A percentile compares a stretch with the other conserved stretches of the same genome.
phyloP scores from a whole-genome alignment of 1,140 invertebrate genomes.

The Liolophura sinensis region DNA sequence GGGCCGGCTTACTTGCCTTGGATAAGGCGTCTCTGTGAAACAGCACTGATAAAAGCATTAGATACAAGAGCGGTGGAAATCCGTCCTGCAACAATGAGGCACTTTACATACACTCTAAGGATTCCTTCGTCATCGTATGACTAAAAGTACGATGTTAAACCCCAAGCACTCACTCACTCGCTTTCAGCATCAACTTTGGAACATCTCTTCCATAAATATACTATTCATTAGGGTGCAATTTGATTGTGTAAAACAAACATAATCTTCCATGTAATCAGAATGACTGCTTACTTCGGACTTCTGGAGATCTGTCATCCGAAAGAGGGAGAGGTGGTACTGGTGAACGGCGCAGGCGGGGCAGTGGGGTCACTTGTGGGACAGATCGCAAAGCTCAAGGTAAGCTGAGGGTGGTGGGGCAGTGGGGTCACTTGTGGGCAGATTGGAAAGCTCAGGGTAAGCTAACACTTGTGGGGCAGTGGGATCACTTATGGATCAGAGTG shows the following conservation, averaged over 20 bases:
- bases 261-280: conserved; percentile 55
- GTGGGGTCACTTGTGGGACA: conserved; percentile 75
- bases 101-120: background rate
- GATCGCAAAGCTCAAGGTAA: conserved; percentile 59
- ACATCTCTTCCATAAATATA: background rate
- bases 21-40: too few relatives aligned
- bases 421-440: too few relatives aligned
- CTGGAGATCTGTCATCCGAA: conserved; percentile 71
- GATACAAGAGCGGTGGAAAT: too few relatives aligned
- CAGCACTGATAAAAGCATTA: too few relatives aligned
- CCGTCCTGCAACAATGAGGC: background rate
- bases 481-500: too few relatives aligned
- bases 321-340: conserved; percentile 69
- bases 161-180: background rate
- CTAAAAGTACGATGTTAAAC: too few relatives aligned
- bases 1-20: too few relatives aligned
- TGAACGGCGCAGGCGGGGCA: conserved; percentile 64
- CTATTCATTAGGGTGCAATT: background rate
- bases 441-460: too few relatives aligned
- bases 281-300: conserved; percentile 75
- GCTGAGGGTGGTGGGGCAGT: background rate
- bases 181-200: too few relatives aligned
- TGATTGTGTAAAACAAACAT: background rate
- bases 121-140: background rate
- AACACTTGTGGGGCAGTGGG: too few relatives aligned